Base-by-base conservation (phyloP, 2,113 vertebrate genomes). In the Baryphthengus martii region DNA sequence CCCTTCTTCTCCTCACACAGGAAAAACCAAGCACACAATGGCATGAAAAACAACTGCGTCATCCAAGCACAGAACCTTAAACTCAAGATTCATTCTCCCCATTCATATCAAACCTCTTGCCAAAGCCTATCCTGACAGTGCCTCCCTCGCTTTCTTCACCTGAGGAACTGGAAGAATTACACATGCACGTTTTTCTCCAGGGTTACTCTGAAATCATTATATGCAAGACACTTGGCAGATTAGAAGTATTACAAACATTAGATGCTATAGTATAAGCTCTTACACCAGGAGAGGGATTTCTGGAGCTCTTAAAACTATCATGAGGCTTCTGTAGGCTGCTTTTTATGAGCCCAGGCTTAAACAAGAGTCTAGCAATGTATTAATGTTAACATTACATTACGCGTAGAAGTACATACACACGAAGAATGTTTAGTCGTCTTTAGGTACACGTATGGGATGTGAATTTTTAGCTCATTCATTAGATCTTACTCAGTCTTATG, bases 161-260 rank as follows among this genome's bases (percentile, higher is more conserved):
- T n/a, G 42, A 72, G 65, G 24, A 93, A 87, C 16, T 19, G 80
- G 62, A 67, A 84, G 17, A 72, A 78, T 86, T 75, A 86, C 25
- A 74, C 21, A 17, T 3, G 10, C 33, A 87, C 25, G 47, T 55
- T 90, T 26, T 86, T 87, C 72, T 84, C 56, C 29, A 49, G 76
- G 37, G 28, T 81, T 92, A 75, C 74, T 90, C 73, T 53, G 62
- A 75, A 90, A 88, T 58, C 40, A 89, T 56, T 88, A 67, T n/a
- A 83, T 93, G 39, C 67, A 77, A 77, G 61, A 88, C 59, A 73
- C 62, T 58, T 73, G 33, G 67, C 59, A 76, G 78, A 91, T 90
- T 79, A 90, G 50, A 90, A 37, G 67, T 45, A 90, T 74, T 71
- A 74, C 59, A 96, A 94, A 95, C 77, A 91, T 71, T 84, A 93